phyloP scores from a whole-genome alignment of 2,888 invertebrate genomes.

The Platycheirus albimanus region DNA sequence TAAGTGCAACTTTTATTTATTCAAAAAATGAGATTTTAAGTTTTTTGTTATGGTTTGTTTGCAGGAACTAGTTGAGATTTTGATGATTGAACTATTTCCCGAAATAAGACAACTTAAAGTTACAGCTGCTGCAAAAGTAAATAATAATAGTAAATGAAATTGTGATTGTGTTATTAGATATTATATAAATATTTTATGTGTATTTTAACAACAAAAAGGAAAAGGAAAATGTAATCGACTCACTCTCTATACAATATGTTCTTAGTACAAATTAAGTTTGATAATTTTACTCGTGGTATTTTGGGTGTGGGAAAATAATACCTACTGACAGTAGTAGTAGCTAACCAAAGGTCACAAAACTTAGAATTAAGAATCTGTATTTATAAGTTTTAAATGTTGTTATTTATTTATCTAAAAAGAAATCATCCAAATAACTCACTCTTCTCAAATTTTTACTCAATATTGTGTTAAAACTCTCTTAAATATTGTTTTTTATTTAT shows the following conservation, averaged over 20 bases:
- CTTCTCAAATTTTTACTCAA: constrained; percentile 38
- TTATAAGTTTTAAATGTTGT: constrained; percentile 16
- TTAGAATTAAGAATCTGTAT: constrained; percentile 29
- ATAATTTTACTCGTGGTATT: constrained; percentile 52
- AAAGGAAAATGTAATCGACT: constrained; percentile 28
- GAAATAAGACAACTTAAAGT: constrained; percentile 85
- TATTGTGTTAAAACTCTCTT: constrained; percentile 14
- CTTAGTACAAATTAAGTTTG: constrained; percentile 71
- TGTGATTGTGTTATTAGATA: constrained; percentile 63
- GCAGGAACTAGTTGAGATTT: constrained; percentile 87
- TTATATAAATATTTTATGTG: constrained; percentile 39
- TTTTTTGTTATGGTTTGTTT: too few relatives aligned
- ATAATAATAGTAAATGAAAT: constrained; percentile 54
- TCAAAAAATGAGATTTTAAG: too few relatives aligned
- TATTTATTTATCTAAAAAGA: neutral
- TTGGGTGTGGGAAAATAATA: constrained; percentile 43
- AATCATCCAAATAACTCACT: constrained; percentile 17
- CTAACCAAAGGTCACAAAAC: constrained; percentile 64
- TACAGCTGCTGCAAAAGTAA: constrained; percentile 58
- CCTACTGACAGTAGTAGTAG: constrained; percentile 30
- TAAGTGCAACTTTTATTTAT: too few relatives aligned
- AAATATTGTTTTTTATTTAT: constrained; percentile 15
- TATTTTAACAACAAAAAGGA: constrained; percentile 50
- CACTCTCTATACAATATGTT: constrained; percentile 54
- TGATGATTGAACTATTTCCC: constrained; percentile 88